These are phyloP conservation scores for Cynodonichthys magdalenae DNA, from an alignment of 2,797 vertebrate species.

Conservation along the genomic window DNA sequence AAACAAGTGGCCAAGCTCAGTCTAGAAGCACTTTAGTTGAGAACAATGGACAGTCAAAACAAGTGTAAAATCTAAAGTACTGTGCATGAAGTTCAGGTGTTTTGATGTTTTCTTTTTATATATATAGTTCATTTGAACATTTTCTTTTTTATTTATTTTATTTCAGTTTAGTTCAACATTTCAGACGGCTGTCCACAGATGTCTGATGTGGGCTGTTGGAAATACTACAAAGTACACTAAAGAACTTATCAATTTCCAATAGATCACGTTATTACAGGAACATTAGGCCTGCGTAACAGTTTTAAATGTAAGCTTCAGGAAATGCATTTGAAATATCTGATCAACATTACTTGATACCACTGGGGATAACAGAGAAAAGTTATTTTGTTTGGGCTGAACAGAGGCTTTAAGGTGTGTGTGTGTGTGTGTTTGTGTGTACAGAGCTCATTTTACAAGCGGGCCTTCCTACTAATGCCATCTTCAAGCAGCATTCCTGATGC, in stretches of 20 bases:
- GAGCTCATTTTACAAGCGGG: slow-evolving; percentile 46
- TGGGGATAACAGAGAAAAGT: background rate
- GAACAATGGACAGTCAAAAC: slow-evolving; percentile 23
- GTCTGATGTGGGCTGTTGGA: no score
- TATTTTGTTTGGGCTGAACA: slow-evolving; percentile 29
- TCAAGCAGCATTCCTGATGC: slow-evolving; percentile 63
- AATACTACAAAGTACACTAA: no score
- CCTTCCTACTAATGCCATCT: slow-evolving; percentile 62
- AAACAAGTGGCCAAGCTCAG: slow-evolving; percentile 33
- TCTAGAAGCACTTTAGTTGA: slow-evolving; percentile 29
- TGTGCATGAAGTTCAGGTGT: slow-evolving; percentile 2
- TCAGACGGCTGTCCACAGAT: no score
- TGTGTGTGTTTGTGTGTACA: background rate
- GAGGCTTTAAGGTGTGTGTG: slow-evolving; percentile 31
- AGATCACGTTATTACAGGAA: background rate
- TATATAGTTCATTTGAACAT: background rate
- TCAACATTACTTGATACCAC: slow-evolving; percentile 4
- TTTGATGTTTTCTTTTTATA: background rate
- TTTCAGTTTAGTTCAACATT: background rate
- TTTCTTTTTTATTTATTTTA: background rate
- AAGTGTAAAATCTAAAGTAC: slow-evolving; percentile 3
- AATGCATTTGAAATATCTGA: slow-evolving; percentile 14
- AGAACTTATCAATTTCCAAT: no score
- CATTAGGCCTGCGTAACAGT: background rate
- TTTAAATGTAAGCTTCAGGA: slow-evolving; percentile 1